Evolutionary conservation across 2,888 invertebrate species (phyloP).

Genomic region (Brachyptera putata): DNA sequence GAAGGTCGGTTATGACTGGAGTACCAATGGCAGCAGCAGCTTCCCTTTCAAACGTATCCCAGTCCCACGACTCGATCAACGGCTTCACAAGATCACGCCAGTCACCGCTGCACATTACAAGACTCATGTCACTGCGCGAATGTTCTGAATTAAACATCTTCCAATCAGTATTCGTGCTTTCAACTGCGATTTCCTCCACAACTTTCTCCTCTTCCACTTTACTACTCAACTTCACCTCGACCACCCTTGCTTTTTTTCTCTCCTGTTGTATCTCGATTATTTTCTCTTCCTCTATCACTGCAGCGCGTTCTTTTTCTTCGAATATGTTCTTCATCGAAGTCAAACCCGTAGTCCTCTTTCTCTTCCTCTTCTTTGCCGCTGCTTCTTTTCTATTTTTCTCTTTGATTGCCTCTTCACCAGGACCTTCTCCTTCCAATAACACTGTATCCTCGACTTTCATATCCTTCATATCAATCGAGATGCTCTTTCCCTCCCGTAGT

Average conservation of each 20-base stretch:
- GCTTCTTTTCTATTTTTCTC: conserved; percentile 43
- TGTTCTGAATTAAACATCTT: conserved; percentile 45
- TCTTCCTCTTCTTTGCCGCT: conserved; percentile 37
- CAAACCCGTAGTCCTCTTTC: conserved; percentile 58
- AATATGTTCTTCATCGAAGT: conserved; percentile 67
- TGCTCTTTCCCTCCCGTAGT: conserved; percentile 66
- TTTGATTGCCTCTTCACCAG: conserved; percentile 50
- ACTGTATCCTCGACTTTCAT: conserved; percentile 52
- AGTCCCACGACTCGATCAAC: conserved; percentile 60
- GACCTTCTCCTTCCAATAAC: conserved; percentile 68
- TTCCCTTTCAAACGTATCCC: conserved; percentile 60
- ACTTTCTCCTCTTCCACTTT: conserved; percentile 37
- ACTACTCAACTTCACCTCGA: conserved; percentile 25
- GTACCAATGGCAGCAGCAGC: conserved; percentile 48
- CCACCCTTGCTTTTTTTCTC: conserved; percentile 40
- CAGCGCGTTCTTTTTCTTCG: conserved; percentile 69
- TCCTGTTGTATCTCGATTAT: conserved; percentile 41
- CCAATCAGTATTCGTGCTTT: conserved; percentile 40
- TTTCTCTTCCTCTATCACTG: conserved; percentile 59
- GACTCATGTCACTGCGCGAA: conserved; percentile 51
- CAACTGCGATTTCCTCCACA: conserved; percentile 42
- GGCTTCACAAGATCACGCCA: conserved; percentile 62
- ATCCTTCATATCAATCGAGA: conserved; percentile 66
- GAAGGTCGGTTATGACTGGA: conserved; percentile 45
- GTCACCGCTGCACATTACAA: conserved; percentile 50